Base-by-base conservation (phyloP, 2,888 invertebrate genomes). In the Geophilus truncorum region DNA sequence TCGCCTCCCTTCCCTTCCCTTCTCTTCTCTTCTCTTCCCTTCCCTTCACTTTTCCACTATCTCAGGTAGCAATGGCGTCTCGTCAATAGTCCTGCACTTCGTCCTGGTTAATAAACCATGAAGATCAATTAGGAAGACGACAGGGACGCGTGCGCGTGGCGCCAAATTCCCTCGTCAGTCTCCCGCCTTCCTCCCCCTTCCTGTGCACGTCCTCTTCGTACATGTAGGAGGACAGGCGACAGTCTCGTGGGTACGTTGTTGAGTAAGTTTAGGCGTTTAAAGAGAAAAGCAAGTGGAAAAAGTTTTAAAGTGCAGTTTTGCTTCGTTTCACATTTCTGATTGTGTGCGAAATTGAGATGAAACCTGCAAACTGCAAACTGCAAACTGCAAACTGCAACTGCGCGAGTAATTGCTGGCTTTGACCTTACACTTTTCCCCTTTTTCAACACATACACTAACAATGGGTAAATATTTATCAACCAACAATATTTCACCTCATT, bases 51-150 rank as follows among this genome's bases (percentile, higher is more conserved):
- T 62, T 28, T 70, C 70, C 25, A 25, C 70, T 70, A 70, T 70
- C 70, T 70, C 70, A 70, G 70, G 70, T 70, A 70, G 70, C 70
- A 70, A 70, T 70, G 70, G 70, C 70, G 70, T 70, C 70, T 70
- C 70, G 70, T 70, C 70, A 70, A 70, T 70, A 28, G 70, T 70
- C 70, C 70, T 70, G 70, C 70, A 70, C 70, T 70, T 70, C 70
- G 70, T 70, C 70, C 70, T 70, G 70, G 70, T 70, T 70, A 70
- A 70, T 70, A 70, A 70, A 70, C 70, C 70, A 70, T 70, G 70
- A 70, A 70, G 70, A 70, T 70, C 70, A 70, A 70, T 70, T 70
- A 70, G 70, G 70, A 70, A 70, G 70, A 70, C 70, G 70, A 70
- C 70, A 70, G 70, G 70, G 70, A 28, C 70, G 70, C 70, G 70